phyloP scores from a whole-genome alignment of 2,113 vertebrate species.

The Apteryx owenii region DNA sequence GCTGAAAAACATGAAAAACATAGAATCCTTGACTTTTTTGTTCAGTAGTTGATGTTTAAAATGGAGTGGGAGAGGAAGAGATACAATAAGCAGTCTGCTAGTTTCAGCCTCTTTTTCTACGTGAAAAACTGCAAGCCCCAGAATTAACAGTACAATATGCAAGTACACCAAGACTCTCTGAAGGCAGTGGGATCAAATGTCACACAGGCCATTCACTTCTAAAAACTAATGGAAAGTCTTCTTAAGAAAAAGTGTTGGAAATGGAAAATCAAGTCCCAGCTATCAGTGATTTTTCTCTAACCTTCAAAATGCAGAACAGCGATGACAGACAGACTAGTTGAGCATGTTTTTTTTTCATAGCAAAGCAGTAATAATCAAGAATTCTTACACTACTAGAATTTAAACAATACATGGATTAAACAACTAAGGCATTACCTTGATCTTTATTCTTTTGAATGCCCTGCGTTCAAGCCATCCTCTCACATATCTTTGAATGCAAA shows the following conservation, averaged over 20 bases:
- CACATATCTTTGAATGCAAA: background rate
- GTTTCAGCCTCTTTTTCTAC: background rate
- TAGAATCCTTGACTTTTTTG: background rate
- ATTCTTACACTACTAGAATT: background rate
- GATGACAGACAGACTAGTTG: background rate
- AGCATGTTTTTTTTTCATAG: accelerated
- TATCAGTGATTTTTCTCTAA: background rate
- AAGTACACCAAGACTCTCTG: background rate
- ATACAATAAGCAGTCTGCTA: background rate
- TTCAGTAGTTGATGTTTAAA: background rate
- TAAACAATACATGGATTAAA: background rate
- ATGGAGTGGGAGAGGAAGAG: background rate
- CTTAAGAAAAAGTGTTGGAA: background rate
- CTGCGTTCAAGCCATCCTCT: slow-evolving; percentile 42
- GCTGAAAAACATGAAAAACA: background rate
- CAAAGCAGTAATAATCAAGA: background rate
- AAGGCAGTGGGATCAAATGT: background rate
- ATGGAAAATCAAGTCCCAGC: background rate
- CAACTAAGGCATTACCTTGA: background rate
- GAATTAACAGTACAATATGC: background rate
- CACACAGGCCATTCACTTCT: background rate
- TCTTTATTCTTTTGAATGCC: background rate
- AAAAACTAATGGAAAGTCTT: background rate
- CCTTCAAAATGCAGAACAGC: background rate
- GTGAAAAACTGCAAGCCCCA: background rate